Evolutionary conservation across 2,888 invertebrate genomes (phyloP).

Genomic region (Torymus texanus): DNA sequence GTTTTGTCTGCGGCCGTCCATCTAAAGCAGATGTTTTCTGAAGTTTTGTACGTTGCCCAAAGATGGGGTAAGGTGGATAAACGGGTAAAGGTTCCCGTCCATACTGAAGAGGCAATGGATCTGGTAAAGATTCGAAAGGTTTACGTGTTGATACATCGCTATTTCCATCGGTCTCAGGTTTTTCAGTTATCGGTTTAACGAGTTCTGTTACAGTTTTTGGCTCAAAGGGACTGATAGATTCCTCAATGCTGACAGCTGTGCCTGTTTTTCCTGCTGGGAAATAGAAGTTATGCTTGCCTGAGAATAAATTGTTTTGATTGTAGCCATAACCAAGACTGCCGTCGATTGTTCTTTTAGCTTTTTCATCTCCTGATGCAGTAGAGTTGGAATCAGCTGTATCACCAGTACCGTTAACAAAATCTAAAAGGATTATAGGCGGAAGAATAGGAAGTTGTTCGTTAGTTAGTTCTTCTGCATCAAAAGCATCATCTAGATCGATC

Average conservation of each 20-base stretch:
- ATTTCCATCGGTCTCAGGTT: constrained; percentile 43
- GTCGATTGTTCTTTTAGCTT: constrained; percentile 83
- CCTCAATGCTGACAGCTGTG: constrained; percentile 72
- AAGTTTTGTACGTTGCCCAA: constrained; percentile 69
- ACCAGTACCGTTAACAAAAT: constrained; percentile 68
- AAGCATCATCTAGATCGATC: constrained; percentile 37
- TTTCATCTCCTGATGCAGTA: constrained; percentile 65
- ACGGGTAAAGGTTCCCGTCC: constrained; percentile 37
- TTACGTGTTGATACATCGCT: neutral
- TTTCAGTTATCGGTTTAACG: constrained; percentile 56
- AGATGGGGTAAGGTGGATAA: constrained; percentile 59
- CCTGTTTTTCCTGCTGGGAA: constrained; percentile 71
- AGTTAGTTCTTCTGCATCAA: constrained; percentile 49
- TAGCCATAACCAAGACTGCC: constrained; percentile 84
- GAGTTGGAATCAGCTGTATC: constrained; percentile 53
- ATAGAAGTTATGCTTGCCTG: constrained; percentile 69
- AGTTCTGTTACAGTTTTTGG: constrained; percentile 68
- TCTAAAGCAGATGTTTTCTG: constrained; percentile 60
- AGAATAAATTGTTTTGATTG: constrained; percentile 75
- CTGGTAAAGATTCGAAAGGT: constrained; percentile 38
- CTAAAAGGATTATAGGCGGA: constrained; percentile 71
- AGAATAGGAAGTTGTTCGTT: constrained; percentile 66
- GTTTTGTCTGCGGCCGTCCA: constrained; percentile 11
- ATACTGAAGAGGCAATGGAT: constrained; percentile 46
- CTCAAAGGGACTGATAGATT: constrained; percentile 70